Base-by-base conservation (phyloP, 2,888 invertebrate species). In the Coenonympha glycerion region DNA sequence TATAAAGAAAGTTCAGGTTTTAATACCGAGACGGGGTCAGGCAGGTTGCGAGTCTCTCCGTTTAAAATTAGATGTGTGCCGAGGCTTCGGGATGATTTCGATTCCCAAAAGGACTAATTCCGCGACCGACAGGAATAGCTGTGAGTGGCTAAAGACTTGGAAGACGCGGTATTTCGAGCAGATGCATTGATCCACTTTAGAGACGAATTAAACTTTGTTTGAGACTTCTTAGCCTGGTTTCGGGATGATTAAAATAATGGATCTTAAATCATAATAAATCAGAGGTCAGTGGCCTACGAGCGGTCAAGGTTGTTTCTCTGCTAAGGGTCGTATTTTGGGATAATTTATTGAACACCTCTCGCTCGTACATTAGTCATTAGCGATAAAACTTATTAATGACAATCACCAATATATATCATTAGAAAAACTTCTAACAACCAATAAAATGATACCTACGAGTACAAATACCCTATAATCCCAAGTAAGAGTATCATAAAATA, bases 1-100 rank as follows among this genome's bases (percentile, higher is more conserved):
- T 84, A 79, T 83, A 82, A 84, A 85, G 86, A 86, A 85, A 86
- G 85, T 86, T 82, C 86, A 86, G 83, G 86, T 86, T 86, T 84
- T 84, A 85, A 81, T 78, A 77, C 78, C 76, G 71, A 76, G 78
- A n/a, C 80, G 83, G 79, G 86, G 87, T 86, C 87, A 82, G 79
- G 68, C 70, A 74, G 86, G 84, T 86, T 84, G 83, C 80, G 80
- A 84, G 84, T 77, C 80, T 83, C 84, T 80, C 79, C 80, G 83
- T 76, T 84, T 83, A 86, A 86, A 86, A 86, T 86, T 85, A 87
- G 84, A 85, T 84, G 84, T 86, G 85, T 87, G 81, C 86, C 85
- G n/a, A n/a, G 77, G 79, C 79, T 81, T 81, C 66, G 73, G 66
- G 63, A 75, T 66, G 69, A 66, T 73, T 68, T 66, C 67, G 57